phyloP scores from a whole-genome alignment of 1,140 invertebrate genomes.

The Alviniconcha marisindica region DNA sequence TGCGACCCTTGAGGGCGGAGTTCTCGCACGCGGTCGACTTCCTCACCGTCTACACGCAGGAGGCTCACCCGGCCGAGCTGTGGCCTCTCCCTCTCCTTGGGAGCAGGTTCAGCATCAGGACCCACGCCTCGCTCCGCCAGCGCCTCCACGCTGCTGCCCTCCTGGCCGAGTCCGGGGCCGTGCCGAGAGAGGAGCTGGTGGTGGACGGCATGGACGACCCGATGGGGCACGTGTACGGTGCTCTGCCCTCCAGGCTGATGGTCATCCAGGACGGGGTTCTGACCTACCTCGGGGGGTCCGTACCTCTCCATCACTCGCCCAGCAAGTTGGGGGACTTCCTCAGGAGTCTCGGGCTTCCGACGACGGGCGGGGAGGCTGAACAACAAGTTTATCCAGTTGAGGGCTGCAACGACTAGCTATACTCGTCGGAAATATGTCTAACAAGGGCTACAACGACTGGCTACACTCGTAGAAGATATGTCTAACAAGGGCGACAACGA shows the following conservation, averaged over 20 bases:
- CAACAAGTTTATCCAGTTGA: background rate
- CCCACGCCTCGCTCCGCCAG: constrained; percentile 49
- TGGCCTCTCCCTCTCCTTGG: constrained; percentile 40
- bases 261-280: constrained; percentile 50
- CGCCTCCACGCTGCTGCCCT: constrained; percentile 44
- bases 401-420: background rate
- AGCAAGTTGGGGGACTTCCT: constrained; percentile 42
- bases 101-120: constrained; percentile 18
- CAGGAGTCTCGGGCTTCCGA: background rate
- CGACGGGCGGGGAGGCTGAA: background rate
- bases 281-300: constrained; percentile 35
- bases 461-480: background rate
- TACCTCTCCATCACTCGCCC: constrained; percentile 42
- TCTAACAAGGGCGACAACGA: background rate
- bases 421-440: background rate
- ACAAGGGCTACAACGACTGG: background rate
- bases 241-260: constrained; percentile 48
- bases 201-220: constrained; percentile 55
- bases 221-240: constrained; percentile 34
- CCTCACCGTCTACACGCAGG: constrained; percentile 60
- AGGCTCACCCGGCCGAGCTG: constrained; percentile 61
- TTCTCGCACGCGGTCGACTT: constrained; percentile 58
- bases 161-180: constrained; percentile 36
- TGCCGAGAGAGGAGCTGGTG: constrained; percentile 25
- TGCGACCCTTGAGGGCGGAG: background rate